These are phyloP conservation scores for Solenopsis invicta DNA, from an alignment of 1,140 invertebrate genomes.

Conservation along the genomic window DNA sequence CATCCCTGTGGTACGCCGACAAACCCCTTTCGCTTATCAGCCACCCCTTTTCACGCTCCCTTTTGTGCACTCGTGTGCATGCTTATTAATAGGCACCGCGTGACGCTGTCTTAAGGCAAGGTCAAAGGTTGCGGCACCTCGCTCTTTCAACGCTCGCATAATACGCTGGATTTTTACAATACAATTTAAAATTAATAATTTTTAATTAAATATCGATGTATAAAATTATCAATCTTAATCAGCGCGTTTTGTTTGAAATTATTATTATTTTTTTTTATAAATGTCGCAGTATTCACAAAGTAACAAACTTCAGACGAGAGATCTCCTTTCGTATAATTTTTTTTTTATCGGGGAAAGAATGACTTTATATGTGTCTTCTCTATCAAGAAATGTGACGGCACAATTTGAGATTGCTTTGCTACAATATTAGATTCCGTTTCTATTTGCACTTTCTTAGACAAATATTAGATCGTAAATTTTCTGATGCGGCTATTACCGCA, in stretches of 20 bases:
- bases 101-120: slow-evolving; percentile 36
- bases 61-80: slow-evolving; percentile 35
- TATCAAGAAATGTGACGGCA: background rate
- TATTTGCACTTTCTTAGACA: background rate
- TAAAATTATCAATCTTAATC: background rate
- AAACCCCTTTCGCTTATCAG: slow-evolving; percentile 72
- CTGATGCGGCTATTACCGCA: background rate
- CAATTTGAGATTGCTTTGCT: background rate
- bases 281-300: background rate
- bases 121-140: slow-evolving; percentile 46
- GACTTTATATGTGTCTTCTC: background rate
- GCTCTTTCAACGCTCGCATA: background rate
- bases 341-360: background rate
- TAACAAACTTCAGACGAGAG: background rate
- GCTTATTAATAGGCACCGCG: slow-evolving; percentile 50
- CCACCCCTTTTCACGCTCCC: slow-evolving; percentile 23
- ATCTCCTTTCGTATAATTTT: background rate
- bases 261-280: background rate
- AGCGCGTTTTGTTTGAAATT: background rate
- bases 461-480: background rate
- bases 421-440: background rate
- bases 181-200: slow-evolving; percentile 3
- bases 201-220: background rate
- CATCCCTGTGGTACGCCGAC: slow-evolving; percentile 83
- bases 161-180: background rate